Percentiles rank a stretch among this genome's conserved stretches.
phyloP scores from a whole-genome alignment of 1,140 invertebrate species.

The Drosophila paulistorum region DNA sequence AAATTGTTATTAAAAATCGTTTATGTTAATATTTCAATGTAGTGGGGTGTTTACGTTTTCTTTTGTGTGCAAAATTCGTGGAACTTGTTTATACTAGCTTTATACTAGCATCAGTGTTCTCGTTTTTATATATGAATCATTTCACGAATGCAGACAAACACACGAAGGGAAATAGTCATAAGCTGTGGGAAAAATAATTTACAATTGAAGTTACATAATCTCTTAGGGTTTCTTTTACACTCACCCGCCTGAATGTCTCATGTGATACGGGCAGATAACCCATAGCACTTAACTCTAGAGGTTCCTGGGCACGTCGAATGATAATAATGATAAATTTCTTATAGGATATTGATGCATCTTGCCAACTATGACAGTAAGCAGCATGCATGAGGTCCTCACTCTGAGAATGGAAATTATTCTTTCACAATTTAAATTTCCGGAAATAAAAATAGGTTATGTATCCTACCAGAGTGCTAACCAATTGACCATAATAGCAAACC shows the following conservation, averaged over 20 bases:
- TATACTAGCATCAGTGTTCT: too few relatives aligned
- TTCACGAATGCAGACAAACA: constrained; percentile 51
- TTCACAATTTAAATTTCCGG: too few relatives aligned
- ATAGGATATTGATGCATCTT: constrained; percentile 51
- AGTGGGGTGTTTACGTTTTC: too few relatives aligned
- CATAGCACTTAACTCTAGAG: constrained; percentile 46
- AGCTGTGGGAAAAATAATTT: constrained; percentile 28
- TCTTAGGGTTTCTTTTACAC: background rate
- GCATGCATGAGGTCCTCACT: constrained; percentile 35
- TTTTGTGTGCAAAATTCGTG: too few relatives aligned
- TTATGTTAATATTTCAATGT: constrained; percentile 33
- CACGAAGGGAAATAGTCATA: constrained; percentile 58
- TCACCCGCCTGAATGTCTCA: constrained; percentile 60
- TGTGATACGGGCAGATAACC: constrained; percentile 56
- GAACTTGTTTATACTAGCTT: too few relatives aligned
- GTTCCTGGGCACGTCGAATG: constrained; percentile 47
- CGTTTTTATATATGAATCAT: constrained; percentile 38
- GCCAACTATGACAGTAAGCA: constrained; percentile 55
- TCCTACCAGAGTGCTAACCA: constrained; percentile 38
- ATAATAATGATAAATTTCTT: constrained; percentile 56
- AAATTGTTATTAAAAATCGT: too few relatives aligned
- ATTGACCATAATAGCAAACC: constrained; percentile 59
- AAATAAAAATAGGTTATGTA: too few relatives aligned
- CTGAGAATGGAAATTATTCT: constrained; percentile 6
- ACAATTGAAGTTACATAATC: too few relatives aligned